phyloP scores from a whole-genome alignment of 2,113 vertebrate species.

The Gymnogyps californianus region DNA sequence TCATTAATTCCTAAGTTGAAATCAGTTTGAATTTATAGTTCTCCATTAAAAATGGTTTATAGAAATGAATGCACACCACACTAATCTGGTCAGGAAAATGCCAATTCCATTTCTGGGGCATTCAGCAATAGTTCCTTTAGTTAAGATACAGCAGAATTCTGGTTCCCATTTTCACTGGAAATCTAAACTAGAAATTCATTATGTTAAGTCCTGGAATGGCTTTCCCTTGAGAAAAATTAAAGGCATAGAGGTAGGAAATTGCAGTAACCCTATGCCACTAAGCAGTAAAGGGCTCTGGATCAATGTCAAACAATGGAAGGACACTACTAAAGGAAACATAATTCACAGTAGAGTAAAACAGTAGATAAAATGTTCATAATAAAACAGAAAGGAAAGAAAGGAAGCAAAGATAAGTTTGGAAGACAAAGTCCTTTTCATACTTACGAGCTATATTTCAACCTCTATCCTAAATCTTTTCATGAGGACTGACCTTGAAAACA shows the following conservation, averaged over 20 bases:
- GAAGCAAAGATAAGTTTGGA: not conserved
- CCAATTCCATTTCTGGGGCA: not conserved
- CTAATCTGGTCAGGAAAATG: slow-evolving; percentile 24
- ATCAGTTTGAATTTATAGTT: not conserved
- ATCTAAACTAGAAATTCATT: slow-evolving; percentile 62
- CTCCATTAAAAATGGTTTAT: not conserved
- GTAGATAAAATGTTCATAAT: not conserved
- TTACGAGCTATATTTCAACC: not conserved
- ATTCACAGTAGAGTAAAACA: slow-evolving; percentile 19
- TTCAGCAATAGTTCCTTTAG: slow-evolving; percentile 8
- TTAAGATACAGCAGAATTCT: slow-evolving; percentile 46
- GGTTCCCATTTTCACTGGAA: slow-evolving; percentile 57
- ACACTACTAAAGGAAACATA: not conserved
- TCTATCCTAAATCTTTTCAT: not conserved
- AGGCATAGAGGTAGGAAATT: slow-evolving; percentile 68
- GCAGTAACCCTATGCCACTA: slow-evolving; percentile 55
- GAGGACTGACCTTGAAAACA: not conserved
- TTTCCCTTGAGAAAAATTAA: slow-evolving; percentile 68
- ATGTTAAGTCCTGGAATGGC: slow-evolving; percentile 47
- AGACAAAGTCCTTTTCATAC: not conserved
- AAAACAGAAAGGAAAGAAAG: not conserved
- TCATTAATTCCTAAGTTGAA: not conserved
- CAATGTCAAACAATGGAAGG: slow-evolving; percentile 42
- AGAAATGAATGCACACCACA: slow-evolving; percentile 16
- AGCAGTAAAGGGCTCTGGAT: slow-evolving; percentile 58